Evolutionary conservation across 2,888 invertebrate genomes (phyloP), one percentile per base, ranked within the genome.

Genomic region (Trissolcus japonicus): DNA sequence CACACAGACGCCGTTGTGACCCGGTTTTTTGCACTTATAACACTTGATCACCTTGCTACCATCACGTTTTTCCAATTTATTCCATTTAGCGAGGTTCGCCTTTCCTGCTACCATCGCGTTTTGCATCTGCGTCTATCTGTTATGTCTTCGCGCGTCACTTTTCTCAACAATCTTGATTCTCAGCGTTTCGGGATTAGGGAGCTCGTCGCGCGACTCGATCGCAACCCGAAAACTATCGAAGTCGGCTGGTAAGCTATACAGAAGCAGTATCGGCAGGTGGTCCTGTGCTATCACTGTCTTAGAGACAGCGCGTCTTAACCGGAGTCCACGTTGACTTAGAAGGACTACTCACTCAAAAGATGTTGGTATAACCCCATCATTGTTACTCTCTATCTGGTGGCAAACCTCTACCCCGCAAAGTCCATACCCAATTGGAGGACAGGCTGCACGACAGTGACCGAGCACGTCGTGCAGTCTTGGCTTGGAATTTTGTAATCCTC

Each of bases 201-300:
- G 55, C n/a, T 69, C 61, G 65, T 79, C 69, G 17, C 74, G 67
- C 19, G 77, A 77, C 53, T 73, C 73, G 40, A 79, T 79, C 35
- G 75, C 79, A 46, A 63, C 46, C n/a, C 76, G 41, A 56, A 76
- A 76, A 51, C 56, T 67, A 11, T 74, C 67, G 21, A 51, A 59
- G n/a, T 43, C n/a, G n/a, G 6, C 41, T 21, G 21, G 21, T 21
- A 21, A 21, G 4, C 21, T 21, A 4, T 21, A 21, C 21, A 21
- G 21, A 2, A 21, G 4, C 21, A 21, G 21, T 21, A 21, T 21
- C 21, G 21, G 4, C 21, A 21, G 21, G 1, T 2, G 21, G 21
- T 21, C 21, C n/a, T n/a, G n/a, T n/a, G n/a, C n/a, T n/a, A n/a
- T n/a, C n/a, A n/a, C n/a, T n/a, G n/a, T n/a, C n/a, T n/a, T n/a